Conservation (phyloP, 2,888 invertebrate species). For the Pharmacophagus antenor region DNA sequence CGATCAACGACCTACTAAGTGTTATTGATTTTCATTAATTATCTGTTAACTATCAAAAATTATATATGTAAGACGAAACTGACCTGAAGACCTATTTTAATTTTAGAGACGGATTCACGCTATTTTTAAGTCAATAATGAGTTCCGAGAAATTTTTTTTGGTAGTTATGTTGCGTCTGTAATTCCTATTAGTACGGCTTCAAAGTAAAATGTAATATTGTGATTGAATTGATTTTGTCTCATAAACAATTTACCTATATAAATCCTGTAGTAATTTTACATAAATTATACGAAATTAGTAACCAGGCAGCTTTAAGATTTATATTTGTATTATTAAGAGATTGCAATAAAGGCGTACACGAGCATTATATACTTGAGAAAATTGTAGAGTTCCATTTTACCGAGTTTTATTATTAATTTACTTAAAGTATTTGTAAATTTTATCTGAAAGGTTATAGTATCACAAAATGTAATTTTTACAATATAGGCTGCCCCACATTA, state of each 20-base stretch:
- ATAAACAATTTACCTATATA: too few species aligned
- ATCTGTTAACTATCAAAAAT: not conserved
- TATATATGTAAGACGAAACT: not conserved
- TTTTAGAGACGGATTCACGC: slow-evolving; percentile 8
- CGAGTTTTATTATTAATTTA: too few species aligned
- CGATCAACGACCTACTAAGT: slow-evolving; percentile 76
- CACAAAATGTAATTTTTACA: not conserved
- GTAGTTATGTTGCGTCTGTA: slow-evolving; percentile 3
- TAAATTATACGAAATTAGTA: too few species aligned
- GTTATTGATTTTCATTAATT: slow-evolving; percentile 7
- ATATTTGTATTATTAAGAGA: not conserved
- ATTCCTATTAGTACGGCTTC: too few species aligned
- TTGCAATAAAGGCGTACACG: not conserved
- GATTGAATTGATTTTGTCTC: too few species aligned
- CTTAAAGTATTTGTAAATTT: not conserved
- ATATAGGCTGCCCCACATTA: not conserved
- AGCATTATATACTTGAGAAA: not conserved
- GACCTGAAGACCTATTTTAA: not conserved
- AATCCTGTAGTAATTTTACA: too few species aligned
- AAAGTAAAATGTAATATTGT: too few species aligned
- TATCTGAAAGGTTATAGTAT: not conserved
- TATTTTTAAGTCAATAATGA: slow-evolving; percentile 13
- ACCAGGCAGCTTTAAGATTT: not conserved
- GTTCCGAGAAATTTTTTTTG: slow-evolving; percentile 5
- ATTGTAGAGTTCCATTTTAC: not conserved